Base-by-base conservation (phyloP, 2,113 vertebrate species). In the Corythornis vintsioides region DNA sequence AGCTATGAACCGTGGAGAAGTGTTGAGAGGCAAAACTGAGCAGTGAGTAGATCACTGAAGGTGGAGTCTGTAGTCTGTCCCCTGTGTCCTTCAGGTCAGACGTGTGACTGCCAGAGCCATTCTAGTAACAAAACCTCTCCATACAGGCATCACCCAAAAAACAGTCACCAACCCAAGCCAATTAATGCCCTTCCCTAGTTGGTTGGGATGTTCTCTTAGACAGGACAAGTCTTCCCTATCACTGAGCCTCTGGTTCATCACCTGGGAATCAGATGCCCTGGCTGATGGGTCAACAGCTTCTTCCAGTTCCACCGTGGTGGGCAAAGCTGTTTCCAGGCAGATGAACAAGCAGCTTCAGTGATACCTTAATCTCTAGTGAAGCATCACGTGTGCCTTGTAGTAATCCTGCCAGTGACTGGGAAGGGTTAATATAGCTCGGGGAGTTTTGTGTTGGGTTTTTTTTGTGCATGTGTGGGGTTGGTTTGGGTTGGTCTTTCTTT, bases 271-370 rank as follows among this genome's bases (percentile, higher is more conserved):
- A 83, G 53, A 70, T 53, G 38, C 25, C 18, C 15, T 61, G 83
- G 52, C 31, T 4, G 1, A 47, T 71, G n/a, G 31, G 31, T 57
- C 57, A 90, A 59, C 25, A 83, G n/a, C 63, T 71, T 90, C 19
- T 11, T 26, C 0, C 1, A 22, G 57, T 5, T 47, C 76, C 20
- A 57, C 16, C 1, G 1, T 21, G 26, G n/a, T 48, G 63, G 48
- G 40, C 15, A 75, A 47, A 1, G 2, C n/a, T 79, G 24, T 56
- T 75, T 66, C 82, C 8, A 10, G 28, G 47, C 38, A 66, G 80
- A 15, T 0, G 3, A 53, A 29, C 1, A 2, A 61, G 57, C n/a
- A 19, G 13, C 38, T 63, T 48, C 12, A 53, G 18, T 14, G 13
- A 47, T 75, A 15, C 22, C n/a, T 83, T 52, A 63, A 33, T 9